Evolutionary conservation across 2,888 invertebrate genomes (phyloP).

Genomic region (Acleris emargana): DNA sequence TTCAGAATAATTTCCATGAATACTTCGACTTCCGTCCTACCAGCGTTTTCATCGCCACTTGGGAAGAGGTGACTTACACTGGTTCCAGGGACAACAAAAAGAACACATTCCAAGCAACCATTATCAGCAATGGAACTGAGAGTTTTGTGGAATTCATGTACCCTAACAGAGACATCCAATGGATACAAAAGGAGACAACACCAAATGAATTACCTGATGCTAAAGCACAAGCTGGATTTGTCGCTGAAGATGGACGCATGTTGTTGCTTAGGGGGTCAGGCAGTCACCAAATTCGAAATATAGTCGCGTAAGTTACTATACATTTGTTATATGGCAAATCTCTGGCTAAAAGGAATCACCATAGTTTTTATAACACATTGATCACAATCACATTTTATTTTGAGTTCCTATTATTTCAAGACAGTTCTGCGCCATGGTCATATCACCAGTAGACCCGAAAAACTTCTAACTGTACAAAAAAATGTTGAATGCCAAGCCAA

Average conservation of each 20-base stretch:
- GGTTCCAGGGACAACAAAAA: conserved; percentile 86
- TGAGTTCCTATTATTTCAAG: no score
- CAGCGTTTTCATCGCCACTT: conserved; percentile 93
- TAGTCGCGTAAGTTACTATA: conserved; percentile 86
- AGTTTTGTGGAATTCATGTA: conserved; percentile 95
- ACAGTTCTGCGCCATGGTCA: no score
- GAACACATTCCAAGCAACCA: conserved; percentile 92
- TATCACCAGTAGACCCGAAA: no score
- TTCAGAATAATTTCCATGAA: conserved; percentile 89
- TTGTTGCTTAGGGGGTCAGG: conserved; percentile 94
- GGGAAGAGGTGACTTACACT: conserved; percentile 94
- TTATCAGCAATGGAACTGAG: conserved; percentile 89
- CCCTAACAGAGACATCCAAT: conserved; percentile 94
- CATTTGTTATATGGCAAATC: no score
- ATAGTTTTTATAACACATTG: no score
- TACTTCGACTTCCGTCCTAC: conserved; percentile 89
- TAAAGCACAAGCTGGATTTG: conserved; percentile 96
- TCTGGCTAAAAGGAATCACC: no score
- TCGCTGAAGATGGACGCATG: conserved; percentile 91
- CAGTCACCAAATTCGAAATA: conserved; percentile 92
- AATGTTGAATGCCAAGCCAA: no score
- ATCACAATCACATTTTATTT: no score
- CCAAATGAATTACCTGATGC: conserved; percentile 93
- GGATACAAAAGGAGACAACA: conserved; percentile 93
- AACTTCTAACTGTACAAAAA: no score